A percentile compares a stretch with the other conserved stretches of the same genome.
These are phyloP conservation scores for Mantis religiosa DNA, from an alignment of 2,888 invertebrate genomes.

Conservation along the genomic window DNA sequence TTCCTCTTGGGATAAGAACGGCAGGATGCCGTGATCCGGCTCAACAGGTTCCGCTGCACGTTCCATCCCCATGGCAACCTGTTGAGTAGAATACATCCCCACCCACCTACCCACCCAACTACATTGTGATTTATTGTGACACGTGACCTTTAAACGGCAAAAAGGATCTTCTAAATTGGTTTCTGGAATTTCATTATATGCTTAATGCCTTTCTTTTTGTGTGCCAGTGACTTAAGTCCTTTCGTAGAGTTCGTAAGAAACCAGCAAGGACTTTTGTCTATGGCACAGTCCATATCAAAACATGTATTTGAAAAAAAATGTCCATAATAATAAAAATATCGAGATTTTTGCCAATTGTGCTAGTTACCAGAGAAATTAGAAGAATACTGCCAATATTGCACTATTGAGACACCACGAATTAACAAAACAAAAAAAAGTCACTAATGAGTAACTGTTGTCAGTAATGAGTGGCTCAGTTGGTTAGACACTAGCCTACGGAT, in stretches of 20 bases:
- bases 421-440: too few relatives aligned
- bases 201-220: background rate
- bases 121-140: background rate
- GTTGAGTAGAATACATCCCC: background rate
- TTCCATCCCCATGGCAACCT: conserved; percentile 16
- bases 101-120: too few relatives aligned
- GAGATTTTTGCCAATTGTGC: too few relatives aligned
- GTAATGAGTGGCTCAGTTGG: too few relatives aligned
- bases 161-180: background rate
- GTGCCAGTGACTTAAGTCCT: background rate
- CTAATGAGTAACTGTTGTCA: too few relatives aligned
- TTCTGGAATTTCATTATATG: background rate
- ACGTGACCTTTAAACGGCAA: background rate
- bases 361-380: too few relatives aligned
- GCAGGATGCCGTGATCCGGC: background rate
- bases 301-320: too few relatives aligned
- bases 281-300: too few relatives aligned
- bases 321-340: too few relatives aligned
- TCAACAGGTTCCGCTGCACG: conserved; percentile 3
- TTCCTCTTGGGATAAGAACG: background rate
- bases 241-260: background rate
- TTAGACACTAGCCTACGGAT: too few relatives aligned
- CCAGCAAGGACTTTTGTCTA: background rate
- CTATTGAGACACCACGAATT: too few relatives aligned
- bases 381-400: too few relatives aligned